Percentiles rank a stretch among this genome's conserved stretches.
These are phyloP conservation scores for Amazonetta brasiliensis DNA, from an alignment of 2,797 vertebrate species.

Conservation along the genomic window DNA sequence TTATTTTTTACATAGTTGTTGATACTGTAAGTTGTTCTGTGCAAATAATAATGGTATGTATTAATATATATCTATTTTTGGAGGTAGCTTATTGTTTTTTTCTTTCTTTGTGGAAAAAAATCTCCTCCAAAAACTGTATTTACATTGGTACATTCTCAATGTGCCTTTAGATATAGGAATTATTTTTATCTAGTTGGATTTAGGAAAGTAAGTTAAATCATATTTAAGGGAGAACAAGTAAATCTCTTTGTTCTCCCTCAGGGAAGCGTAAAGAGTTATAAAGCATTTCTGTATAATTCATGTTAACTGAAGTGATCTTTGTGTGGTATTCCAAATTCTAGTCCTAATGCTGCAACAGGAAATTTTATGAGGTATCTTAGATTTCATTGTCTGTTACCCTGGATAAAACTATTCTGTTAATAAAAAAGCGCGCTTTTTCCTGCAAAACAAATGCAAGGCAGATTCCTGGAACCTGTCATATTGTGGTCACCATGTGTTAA, in stretches of 20 bases:
- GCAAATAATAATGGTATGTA: background rate
- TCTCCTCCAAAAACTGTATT: background rate
- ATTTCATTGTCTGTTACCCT: background rate
- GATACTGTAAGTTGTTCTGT: background rate
- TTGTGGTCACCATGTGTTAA: background rate
- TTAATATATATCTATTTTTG: background rate
- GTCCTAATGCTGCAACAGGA: background rate
- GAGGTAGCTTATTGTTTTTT: background rate
- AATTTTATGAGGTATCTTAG: background rate
- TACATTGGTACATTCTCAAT: background rate
- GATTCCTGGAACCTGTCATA: background rate
- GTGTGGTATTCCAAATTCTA: background rate
- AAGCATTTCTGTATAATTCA: background rate
- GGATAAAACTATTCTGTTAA: background rate
- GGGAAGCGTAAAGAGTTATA: background rate
- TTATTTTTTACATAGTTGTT: constrained; percentile 12
- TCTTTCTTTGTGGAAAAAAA: background rate
- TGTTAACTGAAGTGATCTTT: background rate
- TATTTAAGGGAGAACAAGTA: background rate
- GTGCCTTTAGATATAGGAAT: background rate
- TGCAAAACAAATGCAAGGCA: background rate
- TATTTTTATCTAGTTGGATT: background rate
- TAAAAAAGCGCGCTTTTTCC: background rate
- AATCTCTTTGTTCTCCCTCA: background rate
- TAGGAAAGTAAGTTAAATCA: constrained; percentile 1